Conservation (phyloP, 2,113 vertebrate genomes). For the Syrrhaptes paradoxus region DNA sequence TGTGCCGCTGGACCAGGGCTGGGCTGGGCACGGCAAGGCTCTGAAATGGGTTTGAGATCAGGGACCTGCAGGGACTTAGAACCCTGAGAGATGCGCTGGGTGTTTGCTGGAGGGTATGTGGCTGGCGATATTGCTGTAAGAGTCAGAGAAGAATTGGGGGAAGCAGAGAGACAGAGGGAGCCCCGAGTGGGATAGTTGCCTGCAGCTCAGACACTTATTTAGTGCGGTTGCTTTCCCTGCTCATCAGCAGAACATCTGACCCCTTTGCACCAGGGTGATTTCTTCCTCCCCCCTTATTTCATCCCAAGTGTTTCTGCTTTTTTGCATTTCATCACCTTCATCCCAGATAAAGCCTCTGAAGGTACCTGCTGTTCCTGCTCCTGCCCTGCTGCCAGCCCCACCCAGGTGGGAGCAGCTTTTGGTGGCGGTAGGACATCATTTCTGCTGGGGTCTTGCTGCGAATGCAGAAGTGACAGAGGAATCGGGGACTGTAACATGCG, state of each 20-base stretch:
- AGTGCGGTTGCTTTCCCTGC: not conserved
- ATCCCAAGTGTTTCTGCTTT: not conserved
- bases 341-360: not conserved
- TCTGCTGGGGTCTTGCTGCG: not conserved
- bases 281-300: not conserved
- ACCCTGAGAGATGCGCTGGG: too few relatives aligned
- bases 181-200: not conserved
- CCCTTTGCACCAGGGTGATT: not conserved
- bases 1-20: not conserved
- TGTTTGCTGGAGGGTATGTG: not conserved
- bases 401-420: not conserved
- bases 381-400: not conserved
- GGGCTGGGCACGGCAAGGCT: not conserved
- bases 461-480: not conserved
- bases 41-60: not conserved
- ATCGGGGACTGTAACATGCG: not conserved
- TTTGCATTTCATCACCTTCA: not conserved
- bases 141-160: not conserved
- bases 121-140: too few relatives aligned
- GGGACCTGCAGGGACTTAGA: not conserved
- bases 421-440: not conserved
- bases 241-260: not conserved
- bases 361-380: not conserved
- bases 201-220: not conserved
- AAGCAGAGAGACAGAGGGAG: not conserved